Evolutionary conservation across 2,797 vertebrate genomes (phyloP), one percentile per base, ranked within the genome.

Genomic region (Gallirallus australis): DNA sequence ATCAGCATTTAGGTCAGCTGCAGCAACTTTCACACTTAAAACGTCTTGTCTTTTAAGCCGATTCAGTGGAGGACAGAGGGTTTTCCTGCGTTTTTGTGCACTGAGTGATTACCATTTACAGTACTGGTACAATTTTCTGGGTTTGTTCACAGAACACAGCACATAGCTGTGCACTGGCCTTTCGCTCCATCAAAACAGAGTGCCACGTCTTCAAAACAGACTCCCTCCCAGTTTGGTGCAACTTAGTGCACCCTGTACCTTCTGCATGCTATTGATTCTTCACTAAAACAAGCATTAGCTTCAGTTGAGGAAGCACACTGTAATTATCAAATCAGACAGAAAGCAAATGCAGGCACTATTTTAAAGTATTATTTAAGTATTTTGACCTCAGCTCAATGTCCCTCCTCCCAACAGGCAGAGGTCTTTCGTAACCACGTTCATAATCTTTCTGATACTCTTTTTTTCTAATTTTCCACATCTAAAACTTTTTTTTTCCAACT

Each of bases 301-400:
- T 24, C 82, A 65, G 40, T 19, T 75, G 64, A 76, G 82, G 75
- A 28, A 75, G 30, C 30, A 87, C 2, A 0, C 45, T 59, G 59
- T 31, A 64, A 75, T 90, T 86, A 86, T n/a, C 71, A 87, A 66
- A 81, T 63, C 52, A 53, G 45, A 90, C 28, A 79, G 35, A 89
- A 93, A 86, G 23, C 42, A 91, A 94, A 81, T 15, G n/a, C 52
- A 81, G 31, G 56, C 39, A 47, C 59, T 86, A 63, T 30, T 70
- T 88, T 84, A 68, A 90, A 86, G 59, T 52, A 33, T 63, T 90
- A 71, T 84, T 87, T 60, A 68, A 82, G 40, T 76, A 79, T 68
- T 79, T 39, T 0, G 2, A 56, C 35, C 18, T 78, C 48, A 65
- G 56, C 65, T 65, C 80, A 20, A 45, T 42, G 33, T 50, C 54